Evolutionary conservation across 2,113 vertebrate species (phyloP).

Genomic region (Hylia prasina): DNA sequence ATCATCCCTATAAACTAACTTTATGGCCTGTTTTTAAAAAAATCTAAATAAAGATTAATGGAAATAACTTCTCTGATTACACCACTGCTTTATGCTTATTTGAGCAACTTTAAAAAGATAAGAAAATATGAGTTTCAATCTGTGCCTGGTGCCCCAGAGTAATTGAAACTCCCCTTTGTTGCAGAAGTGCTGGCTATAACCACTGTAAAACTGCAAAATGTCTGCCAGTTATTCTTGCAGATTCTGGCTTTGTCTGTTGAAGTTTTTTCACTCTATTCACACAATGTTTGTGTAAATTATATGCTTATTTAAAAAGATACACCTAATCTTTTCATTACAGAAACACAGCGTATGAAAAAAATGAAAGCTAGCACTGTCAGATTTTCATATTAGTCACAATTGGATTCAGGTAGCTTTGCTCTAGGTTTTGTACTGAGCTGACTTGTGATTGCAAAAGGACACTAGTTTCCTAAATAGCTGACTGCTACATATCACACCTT

Average conservation of each 20-base stretch:
- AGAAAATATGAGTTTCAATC: slow-evolving; percentile 54
- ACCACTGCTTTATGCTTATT: slow-evolving; percentile 55
- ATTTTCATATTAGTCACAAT: not conserved
- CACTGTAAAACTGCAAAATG: not conserved
- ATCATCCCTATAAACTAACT: slow-evolving; percentile 5
- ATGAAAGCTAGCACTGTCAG: not conserved
- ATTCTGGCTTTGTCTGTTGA: not conserved
- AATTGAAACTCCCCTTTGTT: slow-evolving; percentile 60
- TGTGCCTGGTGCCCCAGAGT: slow-evolving; percentile 60
- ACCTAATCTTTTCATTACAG: not conserved
- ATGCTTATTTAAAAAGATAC: not conserved
- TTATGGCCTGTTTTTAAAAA: not conserved
- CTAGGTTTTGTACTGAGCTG: not conserved
- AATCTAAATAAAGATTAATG: slow-evolving; percentile 52
- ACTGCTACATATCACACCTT: not conserved
- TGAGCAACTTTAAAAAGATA: slow-evolving; percentile 63
- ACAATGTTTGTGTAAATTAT: not conserved
- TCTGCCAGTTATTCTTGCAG: not conserved
- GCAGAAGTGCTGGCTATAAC: slow-evolving; percentile 36
- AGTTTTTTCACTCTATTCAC: not conserved
- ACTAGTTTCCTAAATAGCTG: not conserved
- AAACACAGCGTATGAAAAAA: not conserved
- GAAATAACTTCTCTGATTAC: slow-evolving; percentile 49
- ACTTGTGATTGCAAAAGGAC: not conserved
- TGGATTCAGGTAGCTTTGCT: not conserved